phyloP scores from a whole-genome alignment of 2,797 vertebrate genomes.

The Psittacula derbiana region DNA sequence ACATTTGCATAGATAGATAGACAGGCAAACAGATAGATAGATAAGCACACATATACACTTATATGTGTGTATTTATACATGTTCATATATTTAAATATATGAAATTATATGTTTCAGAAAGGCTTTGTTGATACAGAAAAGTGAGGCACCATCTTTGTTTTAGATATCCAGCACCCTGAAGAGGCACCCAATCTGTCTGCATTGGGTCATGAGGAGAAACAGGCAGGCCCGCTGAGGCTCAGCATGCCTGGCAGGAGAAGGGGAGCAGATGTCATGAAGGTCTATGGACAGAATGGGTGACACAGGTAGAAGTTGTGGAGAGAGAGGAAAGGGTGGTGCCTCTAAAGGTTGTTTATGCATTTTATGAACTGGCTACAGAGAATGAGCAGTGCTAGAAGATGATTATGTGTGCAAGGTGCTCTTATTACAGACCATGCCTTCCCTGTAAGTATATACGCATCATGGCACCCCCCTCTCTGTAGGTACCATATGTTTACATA shows the following conservation, averaged over 20 bases:
- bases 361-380: neutral
- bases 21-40: too few species aligned
- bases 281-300: neutral
- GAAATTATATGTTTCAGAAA: neutral
- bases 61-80: neutral
- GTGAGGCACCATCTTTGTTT: neutral
- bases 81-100: neutral
- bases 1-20: neutral
- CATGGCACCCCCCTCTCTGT: neutral
- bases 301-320: neutral
- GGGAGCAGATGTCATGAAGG: neutral
- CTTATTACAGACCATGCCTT: neutral
- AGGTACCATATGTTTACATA: neutral
- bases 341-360: neutral
- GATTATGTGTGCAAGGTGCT: neutral
- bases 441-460: neutral
- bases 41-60: neutral
- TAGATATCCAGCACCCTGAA: neutral
- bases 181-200: neutral
- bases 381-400: neutral
- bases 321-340: neutral
- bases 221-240: neutral
- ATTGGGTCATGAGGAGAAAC: neutral
- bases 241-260: accelerated
- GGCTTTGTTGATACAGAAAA: neutral